Conservation (phyloP, 2,113 vertebrate species). For the Gnathonemus echidnorhynchus region DNA sequence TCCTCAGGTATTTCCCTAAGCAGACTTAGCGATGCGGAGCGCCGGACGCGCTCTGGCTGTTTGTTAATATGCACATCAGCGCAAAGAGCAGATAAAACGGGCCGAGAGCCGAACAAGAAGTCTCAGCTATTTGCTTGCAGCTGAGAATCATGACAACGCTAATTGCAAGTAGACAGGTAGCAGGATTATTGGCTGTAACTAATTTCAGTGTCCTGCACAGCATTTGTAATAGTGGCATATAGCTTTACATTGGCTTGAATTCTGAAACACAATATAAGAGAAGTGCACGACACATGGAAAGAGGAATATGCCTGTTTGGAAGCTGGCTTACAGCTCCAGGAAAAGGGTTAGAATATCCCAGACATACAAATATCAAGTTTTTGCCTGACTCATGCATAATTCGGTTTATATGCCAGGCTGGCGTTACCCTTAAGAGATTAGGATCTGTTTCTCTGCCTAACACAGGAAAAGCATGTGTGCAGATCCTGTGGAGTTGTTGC, state of each 20-base stretch:
- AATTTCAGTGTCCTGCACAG: constrained; percentile 4
- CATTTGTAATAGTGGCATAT: background rate
- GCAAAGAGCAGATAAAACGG: background rate
- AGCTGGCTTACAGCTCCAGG: background rate
- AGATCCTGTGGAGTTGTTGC: background rate
- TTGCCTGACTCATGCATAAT: background rate
- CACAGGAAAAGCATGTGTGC: background rate
- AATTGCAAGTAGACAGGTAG: background rate
- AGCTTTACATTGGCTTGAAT: background rate
- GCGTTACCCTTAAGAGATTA: background rate
- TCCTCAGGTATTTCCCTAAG: constrained; percentile 24
- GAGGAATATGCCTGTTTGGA: background rate
- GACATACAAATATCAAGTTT: background rate
- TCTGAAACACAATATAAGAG: background rate
- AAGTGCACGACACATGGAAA: background rate
- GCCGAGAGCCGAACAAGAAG: background rate
- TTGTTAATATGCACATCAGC: background rate
- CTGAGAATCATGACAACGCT: background rate
- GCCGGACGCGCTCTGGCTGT: constrained; percentile 11
- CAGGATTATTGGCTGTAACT: constrained; percentile 12
- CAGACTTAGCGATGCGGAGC: constrained; percentile 24
- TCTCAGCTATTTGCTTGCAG: background rate
- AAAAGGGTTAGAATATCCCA: background rate
- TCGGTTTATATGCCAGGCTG: background rate
- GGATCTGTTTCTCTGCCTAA: background rate